A percentile compares a stretch with the other conserved stretches of the same genome.
Evolutionary conservation across 2,113 vertebrate genomes (phyloP).

Genomic region (Lota lota): DNA sequence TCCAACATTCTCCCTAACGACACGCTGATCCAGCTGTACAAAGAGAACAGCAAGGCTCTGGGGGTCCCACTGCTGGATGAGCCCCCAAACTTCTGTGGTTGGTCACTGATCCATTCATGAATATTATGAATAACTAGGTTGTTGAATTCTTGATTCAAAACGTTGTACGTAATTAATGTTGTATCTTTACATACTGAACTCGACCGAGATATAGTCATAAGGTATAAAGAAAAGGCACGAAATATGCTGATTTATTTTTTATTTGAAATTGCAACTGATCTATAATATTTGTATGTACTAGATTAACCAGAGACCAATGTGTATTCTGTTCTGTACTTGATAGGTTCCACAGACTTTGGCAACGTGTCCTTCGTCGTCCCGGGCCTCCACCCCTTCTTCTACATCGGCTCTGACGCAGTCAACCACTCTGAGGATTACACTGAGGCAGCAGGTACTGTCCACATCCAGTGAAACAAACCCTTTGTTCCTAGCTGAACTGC

Average conservation of each 20-base stretch:
- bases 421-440: constrained; percentile 87
- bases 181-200: no score
- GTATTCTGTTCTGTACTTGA: constrained; percentile 23
- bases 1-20: constrained; percentile 85
- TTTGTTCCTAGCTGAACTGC: neutral
- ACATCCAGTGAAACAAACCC: neutral
- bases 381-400: constrained; percentile 86
- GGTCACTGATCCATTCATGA: no score
- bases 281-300: neutral
- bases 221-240: no score
- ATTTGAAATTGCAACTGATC: neutral
- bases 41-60: constrained; percentile 79
- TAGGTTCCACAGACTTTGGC: constrained; percentile 90
- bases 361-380: constrained; percentile 82
- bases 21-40: constrained; percentile 74
- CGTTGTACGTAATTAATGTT: no score
- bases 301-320: constrained; percentile 4
- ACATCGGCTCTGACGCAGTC: constrained; percentile 79
- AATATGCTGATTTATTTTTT: no score
- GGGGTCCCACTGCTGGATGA: constrained; percentile 78
- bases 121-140: no score
- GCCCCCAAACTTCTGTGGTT: constrained; percentile 74
- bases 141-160: no score
- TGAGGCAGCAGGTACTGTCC: constrained; percentile 76
- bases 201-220: no score